phyloP scores from a whole-genome alignment of 1,140 invertebrate genomes.

The Pseudomyrmex concolor region DNA sequence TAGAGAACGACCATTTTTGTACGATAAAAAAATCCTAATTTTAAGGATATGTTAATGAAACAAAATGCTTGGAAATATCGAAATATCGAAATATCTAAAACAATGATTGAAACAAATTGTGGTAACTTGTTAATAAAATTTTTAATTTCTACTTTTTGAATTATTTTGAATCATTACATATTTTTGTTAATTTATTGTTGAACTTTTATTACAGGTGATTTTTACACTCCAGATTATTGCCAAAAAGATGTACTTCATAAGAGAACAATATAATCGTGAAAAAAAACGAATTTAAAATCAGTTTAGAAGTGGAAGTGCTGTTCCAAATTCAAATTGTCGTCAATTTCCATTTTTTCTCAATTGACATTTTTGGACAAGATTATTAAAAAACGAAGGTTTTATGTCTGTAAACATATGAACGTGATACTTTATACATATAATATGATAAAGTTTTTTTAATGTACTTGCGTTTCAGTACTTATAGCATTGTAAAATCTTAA shows the following conservation, averaged over 20 bases:
- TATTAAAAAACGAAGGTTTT: too few relatives aligned
- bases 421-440: too few relatives aligned
- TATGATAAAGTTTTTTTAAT: too few relatives aligned
- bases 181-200: not conserved
- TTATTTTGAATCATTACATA: not conserved
- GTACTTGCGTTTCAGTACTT: too few relatives aligned
- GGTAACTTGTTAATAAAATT: not conserved
- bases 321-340: not conserved
- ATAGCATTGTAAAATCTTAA: too few relatives aligned
- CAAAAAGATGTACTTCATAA: constrained; percentile 17
- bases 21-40: not conserved
- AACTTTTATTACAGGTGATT: not conserved
- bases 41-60: not conserved
- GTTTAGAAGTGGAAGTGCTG: constrained; percentile 11
- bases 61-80: constrained; percentile 8
- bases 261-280: constrained; percentile 2
- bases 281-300: not conserved
- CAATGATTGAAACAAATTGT: not conserved
- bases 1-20: constrained; percentile 1
- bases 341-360: not conserved
- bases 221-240: constrained; percentile 17
- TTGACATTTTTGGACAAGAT: too few relatives aligned
- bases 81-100: constrained; percentile 15
- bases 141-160: not conserved
- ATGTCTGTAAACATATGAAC: too few relatives aligned